These are phyloP conservation scores for Xestia rhomboidea DNA, from an alignment of 2,888 invertebrate genomes.

Conservation along the genomic window DNA sequence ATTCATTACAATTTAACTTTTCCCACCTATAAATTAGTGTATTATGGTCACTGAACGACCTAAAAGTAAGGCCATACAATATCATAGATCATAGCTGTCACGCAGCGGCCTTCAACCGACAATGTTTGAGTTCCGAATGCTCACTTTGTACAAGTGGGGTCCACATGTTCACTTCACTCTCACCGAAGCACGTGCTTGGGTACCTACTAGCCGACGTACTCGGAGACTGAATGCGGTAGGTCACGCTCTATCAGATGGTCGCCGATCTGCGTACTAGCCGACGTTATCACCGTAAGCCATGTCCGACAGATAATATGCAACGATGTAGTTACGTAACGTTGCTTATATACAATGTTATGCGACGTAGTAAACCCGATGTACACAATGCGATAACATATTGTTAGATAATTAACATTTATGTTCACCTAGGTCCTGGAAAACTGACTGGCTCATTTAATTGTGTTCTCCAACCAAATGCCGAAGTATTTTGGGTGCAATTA, in stretches of 20 bases:
- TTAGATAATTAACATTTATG: slow-evolving; percentile 18
- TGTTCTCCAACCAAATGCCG: not conserved
- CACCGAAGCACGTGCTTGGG: slow-evolving; percentile 30
- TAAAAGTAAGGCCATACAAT: slow-evolving; percentile 12
- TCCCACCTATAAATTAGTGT: slow-evolving; percentile 16
- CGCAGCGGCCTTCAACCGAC: slow-evolving; percentile 38
- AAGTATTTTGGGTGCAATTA: not conserved
- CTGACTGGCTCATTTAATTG: not conserved
- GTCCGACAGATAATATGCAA: slow-evolving; percentile 66
- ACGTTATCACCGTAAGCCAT: slow-evolving; percentile 67
- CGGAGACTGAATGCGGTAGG: slow-evolving; percentile 72
- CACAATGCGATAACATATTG: slow-evolving; percentile 18
- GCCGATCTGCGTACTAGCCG: slow-evolving; percentile 60
- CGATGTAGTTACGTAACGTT: slow-evolving; percentile 43
- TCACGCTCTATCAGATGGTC: slow-evolving; percentile 72
- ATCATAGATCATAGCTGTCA: slow-evolving; percentile 42
- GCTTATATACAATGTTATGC: slow-evolving; percentile 38
- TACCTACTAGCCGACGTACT: slow-evolving; percentile 55
- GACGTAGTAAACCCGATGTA: slow-evolving; percentile 35
- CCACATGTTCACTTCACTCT: slow-evolving; percentile 50
- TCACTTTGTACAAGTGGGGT: slow-evolving; percentile 43
- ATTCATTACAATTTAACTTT: slow-evolving; percentile 22
- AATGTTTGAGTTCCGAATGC: slow-evolving; percentile 46
- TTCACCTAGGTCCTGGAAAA: slow-evolving; percentile 4
- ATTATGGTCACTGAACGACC: slow-evolving; percentile 14